phyloP scores from a whole-genome alignment of 2,797 vertebrate genomes.

The Rhinichthys osculus region DNA sequence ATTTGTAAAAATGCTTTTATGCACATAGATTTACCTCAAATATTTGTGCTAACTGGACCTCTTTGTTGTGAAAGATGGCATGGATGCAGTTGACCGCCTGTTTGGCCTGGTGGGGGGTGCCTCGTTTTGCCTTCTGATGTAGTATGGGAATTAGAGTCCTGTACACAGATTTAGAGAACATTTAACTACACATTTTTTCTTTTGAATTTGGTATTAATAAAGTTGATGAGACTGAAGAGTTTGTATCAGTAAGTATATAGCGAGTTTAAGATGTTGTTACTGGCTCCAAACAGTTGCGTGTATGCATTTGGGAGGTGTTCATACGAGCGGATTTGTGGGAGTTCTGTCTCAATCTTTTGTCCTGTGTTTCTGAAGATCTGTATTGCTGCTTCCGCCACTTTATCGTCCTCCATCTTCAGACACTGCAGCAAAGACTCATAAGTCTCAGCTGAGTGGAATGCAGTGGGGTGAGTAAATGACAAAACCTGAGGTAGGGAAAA shows the following conservation, averaged over 20 bases:
- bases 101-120: constrained; percentile 98
- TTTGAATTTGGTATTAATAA: background rate
- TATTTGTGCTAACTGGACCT: constrained; percentile 98
- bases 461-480: constrained; percentile 98
- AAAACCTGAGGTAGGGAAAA: constrained; percentile 82
- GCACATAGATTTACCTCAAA: constrained; percentile 86
- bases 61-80: constrained; percentile 98
- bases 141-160: constrained; percentile 97
- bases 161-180: constrained; percentile 52
- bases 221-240: background rate
- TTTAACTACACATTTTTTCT: background rate
- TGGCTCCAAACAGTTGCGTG: background rate
- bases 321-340: constrained; percentile 98
- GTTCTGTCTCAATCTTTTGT: constrained; percentile 97
- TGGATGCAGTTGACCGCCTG: constrained; percentile 99
- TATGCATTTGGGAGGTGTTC: constrained; percentile 62
- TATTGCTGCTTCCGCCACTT: constrained; percentile 97
- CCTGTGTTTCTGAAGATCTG: constrained; percentile 99
- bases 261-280: background rate
- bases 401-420: constrained; percentile 99
- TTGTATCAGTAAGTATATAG: background rate
- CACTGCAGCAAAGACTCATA: constrained; percentile 98
- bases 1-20: background rate
- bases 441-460: constrained; percentile 98
- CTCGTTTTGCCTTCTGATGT: constrained; percentile 98